Conservation (phyloP, 2,888 invertebrate genomes). For the Clivina fossor region DNA sequence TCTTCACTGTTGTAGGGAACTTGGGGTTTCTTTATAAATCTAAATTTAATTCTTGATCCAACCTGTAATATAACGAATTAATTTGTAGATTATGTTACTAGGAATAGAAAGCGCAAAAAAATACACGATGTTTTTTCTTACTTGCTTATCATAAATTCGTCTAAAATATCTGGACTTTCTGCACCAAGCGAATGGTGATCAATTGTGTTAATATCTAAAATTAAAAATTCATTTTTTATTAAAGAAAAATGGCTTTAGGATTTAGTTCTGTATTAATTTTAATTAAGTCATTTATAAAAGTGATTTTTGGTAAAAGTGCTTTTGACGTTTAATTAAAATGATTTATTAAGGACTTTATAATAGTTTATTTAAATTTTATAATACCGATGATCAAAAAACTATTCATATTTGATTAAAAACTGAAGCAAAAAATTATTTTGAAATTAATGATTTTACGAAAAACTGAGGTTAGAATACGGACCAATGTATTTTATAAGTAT, state of each 20-base stretch:
- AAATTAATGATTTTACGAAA: no score
- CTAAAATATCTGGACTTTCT: conserved; percentile 27
- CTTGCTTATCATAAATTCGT: conserved; percentile 24
- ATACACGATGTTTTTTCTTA: conserved; percentile 4
- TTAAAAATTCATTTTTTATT: neutral
- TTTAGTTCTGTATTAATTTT: no score
- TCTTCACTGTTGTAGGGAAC: neutral
- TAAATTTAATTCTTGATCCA: conserved; percentile 23
- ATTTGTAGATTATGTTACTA: neutral
- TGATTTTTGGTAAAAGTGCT: no score
- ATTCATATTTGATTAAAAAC: no score
- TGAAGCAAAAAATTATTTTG: no score
- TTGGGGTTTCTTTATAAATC: conserved; percentile 14
- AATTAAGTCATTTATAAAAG: no score
- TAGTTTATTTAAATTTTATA: neutral
- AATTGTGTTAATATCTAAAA: conserved; percentile 19
- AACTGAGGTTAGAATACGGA: no score
- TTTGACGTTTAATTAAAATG: no score
- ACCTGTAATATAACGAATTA: conserved; percentile 18
- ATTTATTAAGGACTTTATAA: neutral
- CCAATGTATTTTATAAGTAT: no score
- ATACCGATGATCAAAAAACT: neutral
- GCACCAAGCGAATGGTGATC: conserved; percentile 16
- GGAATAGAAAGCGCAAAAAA: neutral
- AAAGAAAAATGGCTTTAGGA: no score